These are phyloP conservation scores for Sebastes matsubarae DNA, from an alignment of 2,797 vertebrate genomes.

Conservation along the genomic window DNA sequence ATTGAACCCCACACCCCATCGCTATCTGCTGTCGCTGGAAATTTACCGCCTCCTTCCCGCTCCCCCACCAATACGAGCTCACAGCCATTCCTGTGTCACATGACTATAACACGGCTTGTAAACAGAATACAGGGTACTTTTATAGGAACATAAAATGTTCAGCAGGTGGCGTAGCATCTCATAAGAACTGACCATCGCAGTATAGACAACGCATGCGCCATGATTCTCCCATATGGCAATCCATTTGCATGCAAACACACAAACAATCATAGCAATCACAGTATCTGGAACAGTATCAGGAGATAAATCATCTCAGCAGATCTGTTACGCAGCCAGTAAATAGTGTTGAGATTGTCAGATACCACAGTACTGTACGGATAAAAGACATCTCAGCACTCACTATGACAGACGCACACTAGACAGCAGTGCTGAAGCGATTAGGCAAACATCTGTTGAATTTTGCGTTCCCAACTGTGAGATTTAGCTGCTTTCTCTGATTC, in stretches of 20 bases:
- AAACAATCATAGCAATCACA: not conserved
- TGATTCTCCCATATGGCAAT: not conserved
- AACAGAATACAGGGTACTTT: constrained; percentile 26
- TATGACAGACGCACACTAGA: not conserved
- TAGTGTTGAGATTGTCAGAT: not conserved
- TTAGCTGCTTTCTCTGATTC: not conserved
- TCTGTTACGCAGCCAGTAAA: not conserved
- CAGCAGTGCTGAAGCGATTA: not conserved
- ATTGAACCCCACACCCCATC: constrained; percentile 11
- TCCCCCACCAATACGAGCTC: not conserved
- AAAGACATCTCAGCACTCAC: not conserved
- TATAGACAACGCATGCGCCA: not conserved
- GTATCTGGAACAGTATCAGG: not conserved
- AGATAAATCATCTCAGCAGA: not conserved
- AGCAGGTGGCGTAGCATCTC: not conserved
- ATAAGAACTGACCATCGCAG: not conserved
- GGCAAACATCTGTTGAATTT: not conserved
- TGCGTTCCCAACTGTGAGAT: not conserved
- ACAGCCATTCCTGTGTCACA: constrained; percentile 9
- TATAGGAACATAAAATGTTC: constrained; percentile 22
- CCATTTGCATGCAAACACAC: not conserved
- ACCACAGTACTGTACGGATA: not conserved
- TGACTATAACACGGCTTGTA: constrained; percentile 23
- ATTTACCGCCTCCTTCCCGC: constrained; percentile 16
- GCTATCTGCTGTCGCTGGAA: constrained; percentile 20